Base-by-base conservation (phyloP, 1,140 invertebrate species). In the Popillia japonica region DNA sequence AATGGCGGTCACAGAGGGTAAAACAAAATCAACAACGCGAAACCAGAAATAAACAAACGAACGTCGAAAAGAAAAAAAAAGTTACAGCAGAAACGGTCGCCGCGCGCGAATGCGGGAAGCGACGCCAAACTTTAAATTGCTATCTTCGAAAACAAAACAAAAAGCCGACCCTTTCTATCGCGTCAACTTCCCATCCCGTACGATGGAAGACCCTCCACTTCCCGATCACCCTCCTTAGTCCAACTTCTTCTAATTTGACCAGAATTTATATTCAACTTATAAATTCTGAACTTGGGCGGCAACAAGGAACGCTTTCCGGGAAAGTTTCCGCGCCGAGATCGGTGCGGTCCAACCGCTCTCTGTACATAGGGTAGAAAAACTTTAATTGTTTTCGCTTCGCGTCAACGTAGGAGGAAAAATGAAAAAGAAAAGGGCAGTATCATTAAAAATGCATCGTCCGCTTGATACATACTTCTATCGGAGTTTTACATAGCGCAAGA, bases 241-340 rank as follows among this genome's bases (percentile, higher is more conserved):
- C 17, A 17, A 55, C 48, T 55, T 17, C 48, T 17, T 17, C 48
- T 55, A 55, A 55, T 55, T 55, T 17, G 48, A 55, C 48, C 48
- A 55, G 48, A 55, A 55, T 55, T 55, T 55, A 55, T 55, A 55
- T 55, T 55, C 48, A 55, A 55, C 48, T 55, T 55, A 55, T 55
- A 55, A 55, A 55, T 55, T 55, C 48, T 55, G 48, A 55, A 55
- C 48, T 55, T 55, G 48, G 48, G 48, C 48, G 48, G 14, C 48
- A 55, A 17, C 17, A 55, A 55, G 48, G 48, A 55, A 55, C 48
- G 17, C 48, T 55, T 55, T 55, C 48, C 48, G 48, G 17, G 14
- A 55, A 55, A 55, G 48, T 55, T 55, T 55, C 48, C 14, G 48
- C 48, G 48, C 17, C 48, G 48, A 55, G 48, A 55, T 55, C 48